phyloP scores from a whole-genome alignment of 1,140 invertebrate species.

The Rhopalosiphum padi region DNA sequence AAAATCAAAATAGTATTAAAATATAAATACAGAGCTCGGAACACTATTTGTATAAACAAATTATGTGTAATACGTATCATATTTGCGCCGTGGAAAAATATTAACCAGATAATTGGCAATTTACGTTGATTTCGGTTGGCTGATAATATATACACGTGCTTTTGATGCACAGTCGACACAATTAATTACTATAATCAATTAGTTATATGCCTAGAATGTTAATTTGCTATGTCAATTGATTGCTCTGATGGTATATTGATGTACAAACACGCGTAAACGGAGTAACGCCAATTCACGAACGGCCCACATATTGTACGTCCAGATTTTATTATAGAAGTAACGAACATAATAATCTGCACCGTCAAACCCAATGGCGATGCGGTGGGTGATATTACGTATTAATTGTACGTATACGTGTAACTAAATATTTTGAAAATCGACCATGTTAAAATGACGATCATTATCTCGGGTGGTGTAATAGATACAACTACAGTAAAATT shows the following conservation, averaged over 20 bases:
- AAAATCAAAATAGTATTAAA: not conserved
- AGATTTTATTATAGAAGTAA: not conserved
- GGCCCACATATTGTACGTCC: not conserved
- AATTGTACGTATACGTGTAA: slow-evolving; percentile 15
- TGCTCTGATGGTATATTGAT: not conserved
- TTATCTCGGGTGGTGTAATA: not conserved
- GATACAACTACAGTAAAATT: not conserved
- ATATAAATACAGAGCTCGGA: not conserved
- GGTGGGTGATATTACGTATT: not conserved
- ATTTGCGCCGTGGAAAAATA: not conserved
- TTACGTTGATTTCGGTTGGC: not conserved
- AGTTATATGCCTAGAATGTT: not conserved
- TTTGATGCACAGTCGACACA: not conserved
- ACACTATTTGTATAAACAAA: not conserved
- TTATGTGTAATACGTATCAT: not conserved
- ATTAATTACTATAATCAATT: not conserved
- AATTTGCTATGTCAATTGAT: not conserved
- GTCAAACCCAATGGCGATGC: not conserved
- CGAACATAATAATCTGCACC: not conserved
- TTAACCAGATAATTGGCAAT: not conserved
- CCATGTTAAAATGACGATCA: not conserved
- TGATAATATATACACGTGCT: not conserved
- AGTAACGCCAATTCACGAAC: not conserved
- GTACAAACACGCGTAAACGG: not conserved
- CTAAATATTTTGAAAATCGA: slow-evolving; percentile 20